Base-by-base conservation (phyloP, 2,797 vertebrate genomes). In the Rhinoraja longicauda region DNA sequence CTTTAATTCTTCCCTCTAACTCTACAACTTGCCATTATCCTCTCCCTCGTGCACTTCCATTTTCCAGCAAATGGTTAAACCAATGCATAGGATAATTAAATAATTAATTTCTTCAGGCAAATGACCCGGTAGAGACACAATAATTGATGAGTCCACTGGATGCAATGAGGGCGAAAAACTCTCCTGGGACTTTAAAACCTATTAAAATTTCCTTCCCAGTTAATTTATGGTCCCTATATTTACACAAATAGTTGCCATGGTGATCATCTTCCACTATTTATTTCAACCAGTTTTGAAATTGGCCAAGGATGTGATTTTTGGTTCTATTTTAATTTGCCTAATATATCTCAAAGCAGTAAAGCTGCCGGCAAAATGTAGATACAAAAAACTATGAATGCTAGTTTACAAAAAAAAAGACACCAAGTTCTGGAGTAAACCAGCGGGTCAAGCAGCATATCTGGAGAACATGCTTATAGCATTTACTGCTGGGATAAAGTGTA, bases 21-120 rank as follows among this genome's bases (percentile, higher is more conserved):
- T 39, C 45, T 5, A 17, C 26, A 24, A 39, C 39, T 39, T 6
- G 45, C 21, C 8, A 82, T 10, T 82, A 10, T 17, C 39, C 45
- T 79, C 36, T 39, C 77, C 36, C 36, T 36, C 13, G 1, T 77
- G 32, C 8, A 15, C 76, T 78, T 36, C 7, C 77, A 78, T 78
- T 32, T 32, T 36, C 36, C 36, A 21, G 36, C 93, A 94, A 94
- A 94, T 93, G 93, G 92, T 94, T 94, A 94, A 90, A 93, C 94
- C 95, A 95, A 91, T 17, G 45, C 45, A 77, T 13, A 77, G 32
- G n/a, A 77, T 32, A 77, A 75, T 78, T 4, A 78, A 78, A n/a
- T 36, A 3, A 36, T n/a, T 12, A 78, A 32, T n/a, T 78, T 78
- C 76, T 79, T 39, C 77, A 19, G 3, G 5, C 36, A 79, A 53